Evolutionary conservation across 2,888 invertebrate species (phyloP), one percentile per base, ranked within the genome.

Genomic region (Apodemia hepburni): DNA sequence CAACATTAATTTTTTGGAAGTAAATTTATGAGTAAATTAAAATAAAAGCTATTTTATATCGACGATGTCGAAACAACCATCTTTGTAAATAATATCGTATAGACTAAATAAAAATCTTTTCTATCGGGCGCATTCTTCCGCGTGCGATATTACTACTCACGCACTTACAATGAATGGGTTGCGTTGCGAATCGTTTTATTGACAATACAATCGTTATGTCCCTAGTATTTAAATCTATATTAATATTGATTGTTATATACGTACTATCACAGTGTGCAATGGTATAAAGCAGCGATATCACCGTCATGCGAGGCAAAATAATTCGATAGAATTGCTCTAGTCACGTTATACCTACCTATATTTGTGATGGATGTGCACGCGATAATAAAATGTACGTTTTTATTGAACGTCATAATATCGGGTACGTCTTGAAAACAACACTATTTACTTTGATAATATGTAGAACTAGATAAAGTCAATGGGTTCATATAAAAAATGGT

Each of bases 351-450:
- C n/a, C n/a, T n/a, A n/a, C n/a, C n/a, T n/a, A 66, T 65, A 67
- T 68, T 65, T 69, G 45, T n/a, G 70, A 73, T 68, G 70, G 68
- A 72, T 71, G 70, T 68, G 63, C 73, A 73, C 73, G 71, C 73
- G 68, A 74, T 66, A 17, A 60, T 61, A 64, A 70, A 66, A 65
- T 64, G 62, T 66, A 66, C 63, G 67, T 66, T 70, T 70, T 66
- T 64, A 60, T 63, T 66, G 64, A 69, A 70, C 69, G 69, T 70
- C 68, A 69, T 57, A 51, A 59, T 59, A 59, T 51, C n/a, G 11
- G 12, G 49, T 58, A 45, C n/a, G n/a, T n/a, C 15, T n/a, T 45
- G 15, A 45, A 38, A n/a, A 45, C n/a, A 45, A 45, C 42, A 45
- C 6, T 45, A 38, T 3, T 38, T 38, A 38, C 38, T 38, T 38